Evolutionary conservation across 2,888 invertebrate species (phyloP), one percentile per base, ranked within the genome.

Genomic region (Keiferia lycopersicella): DNA sequence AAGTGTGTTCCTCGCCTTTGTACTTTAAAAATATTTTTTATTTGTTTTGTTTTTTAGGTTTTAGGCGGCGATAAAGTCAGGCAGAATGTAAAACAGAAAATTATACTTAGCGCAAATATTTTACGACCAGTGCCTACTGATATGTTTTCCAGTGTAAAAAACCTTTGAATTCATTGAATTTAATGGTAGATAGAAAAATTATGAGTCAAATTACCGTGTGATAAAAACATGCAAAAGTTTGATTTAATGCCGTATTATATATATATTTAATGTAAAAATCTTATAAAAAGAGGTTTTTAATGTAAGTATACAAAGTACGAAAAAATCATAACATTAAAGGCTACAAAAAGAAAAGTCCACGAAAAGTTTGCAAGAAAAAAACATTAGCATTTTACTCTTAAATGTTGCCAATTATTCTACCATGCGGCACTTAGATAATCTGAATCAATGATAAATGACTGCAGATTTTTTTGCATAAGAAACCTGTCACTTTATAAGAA

Each of bases 401-500:
- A 26, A 26, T 26, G 26, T 26, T 26, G 26, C 26, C 45, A 45
- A 45, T 45, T 16, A 45, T 45, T 45, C 10, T 34, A 10, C 6
- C 34, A 34, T 8, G 3, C 6, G 48, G 18, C n/a, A 18, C 45
- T 45, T 2, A 50, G 20, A 1, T 26, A 53, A 12, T 22, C 51
- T 26, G 26, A 53, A 22, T 53, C 22, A 4, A 26, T 26, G 51
- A 53, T 22, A 22, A 26, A 53, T 12, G 11, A 12, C 34, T 56
- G 56, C 56, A 34, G 11, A 18, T 50, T 50, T 72, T n/a, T 74
- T 72, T 65, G 73, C 72, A 66, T 67, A 62, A 20, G 67, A 41
- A 73, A 74, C 73, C 56, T 39, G 75, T 73, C 70, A 62, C 38
- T 12, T 45, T 69, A 63, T 57, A 58, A 68, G 65, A 71, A 66